These are phyloP conservation scores for Plutomurus gul DNA, from an alignment of 1,140 invertebrate genomes.

Conservation along the genomic window DNA sequence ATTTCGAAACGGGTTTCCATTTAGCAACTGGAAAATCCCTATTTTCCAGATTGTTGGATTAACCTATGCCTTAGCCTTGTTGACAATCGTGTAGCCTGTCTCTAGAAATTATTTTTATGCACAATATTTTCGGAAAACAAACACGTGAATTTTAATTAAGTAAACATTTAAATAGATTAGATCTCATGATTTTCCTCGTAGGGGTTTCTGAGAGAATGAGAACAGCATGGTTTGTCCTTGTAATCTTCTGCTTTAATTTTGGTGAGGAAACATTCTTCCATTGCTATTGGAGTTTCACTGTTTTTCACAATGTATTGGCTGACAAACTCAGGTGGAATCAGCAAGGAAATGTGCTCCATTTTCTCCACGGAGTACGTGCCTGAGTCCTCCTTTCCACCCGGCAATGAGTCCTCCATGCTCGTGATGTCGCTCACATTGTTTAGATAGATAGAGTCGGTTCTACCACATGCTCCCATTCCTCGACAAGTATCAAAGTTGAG, in stretches of 20 bases:
- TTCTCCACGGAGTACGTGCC: slow-evolving; percentile 19
- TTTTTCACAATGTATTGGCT: slow-evolving; percentile 7
- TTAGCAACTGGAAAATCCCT: no score
- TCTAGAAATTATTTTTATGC: no score
- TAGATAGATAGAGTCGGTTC: slow-evolving; percentile 75
- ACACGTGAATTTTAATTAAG: slow-evolving; percentile 7
- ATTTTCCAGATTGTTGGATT: no score
- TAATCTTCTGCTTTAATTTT: neutral
- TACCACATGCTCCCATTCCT: slow-evolving; percentile 76
- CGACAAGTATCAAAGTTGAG: slow-evolving; percentile 91
- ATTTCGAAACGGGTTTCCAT: no score
- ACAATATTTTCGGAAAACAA: slow-evolving; percentile 1
- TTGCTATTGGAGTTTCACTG: neutral
- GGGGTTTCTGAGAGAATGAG: neutral
- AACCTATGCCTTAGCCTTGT: no score
- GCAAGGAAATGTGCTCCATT: slow-evolving; percentile 48
- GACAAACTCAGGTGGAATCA: slow-evolving; percentile 47
- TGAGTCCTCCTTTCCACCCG: neutral
- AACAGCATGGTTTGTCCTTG: slow-evolving; percentile 6
- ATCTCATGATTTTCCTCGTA: neutral
- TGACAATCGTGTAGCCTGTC: no score
- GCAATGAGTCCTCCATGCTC: slow-evolving; percentile 5
- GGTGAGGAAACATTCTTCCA: neutral
- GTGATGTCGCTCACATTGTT: slow-evolving; percentile 59
- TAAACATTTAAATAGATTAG: neutral